Base-by-base conservation (phyloP, 1,140 invertebrate genomes). In the Pseudomyrmex sp. region DNA sequence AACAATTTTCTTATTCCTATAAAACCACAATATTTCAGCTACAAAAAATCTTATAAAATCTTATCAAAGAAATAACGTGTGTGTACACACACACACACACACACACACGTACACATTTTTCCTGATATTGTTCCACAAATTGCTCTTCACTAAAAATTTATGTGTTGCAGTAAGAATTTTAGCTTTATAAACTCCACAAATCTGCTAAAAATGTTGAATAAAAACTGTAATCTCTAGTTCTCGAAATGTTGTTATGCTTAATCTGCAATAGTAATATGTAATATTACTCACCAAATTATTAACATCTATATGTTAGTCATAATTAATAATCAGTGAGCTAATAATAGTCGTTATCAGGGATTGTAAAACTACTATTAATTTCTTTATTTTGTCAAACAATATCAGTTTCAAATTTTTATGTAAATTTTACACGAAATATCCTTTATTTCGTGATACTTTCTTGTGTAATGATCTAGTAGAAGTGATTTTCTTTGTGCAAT, bases 211-310 rank as follows among this genome's bases (percentile, higher is more conserved):
- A 76, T 44, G 15, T 13, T 10, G 35, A 73, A 8, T 15, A 58
- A 52, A 50, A 15, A 35, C 7, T 26, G 18, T 35, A 20, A 2
- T 66, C 13, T 35, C 18, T 68, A 54, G 66, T 77, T 54, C 20
- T 35, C 3, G n/a, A 56, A 77, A 44, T 18, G 20, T 50, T 62
- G 10, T 50, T 15, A 68, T 15, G 54, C 3, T 68, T 20, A 77
- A n/a, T 68, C 35, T 77, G 62, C 75, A 68, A 68, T 56, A 68
- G 18, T 20, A 66, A 56, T 66, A 10, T 56, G 48, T 77, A 44
- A 77, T 68, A 56, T 66, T 15, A 8, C 26, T 66, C 35, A 2
- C 23, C 68, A 75, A 9, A 35, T 62, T 63, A 65, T 62, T 63
- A 65, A 75, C 62, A 13, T 35, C 54, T 44, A 75, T 26, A 8